Evolutionary conservation across 2,113 vertebrate species (phyloP).

Genomic region (Polypterus senegalus): DNA sequence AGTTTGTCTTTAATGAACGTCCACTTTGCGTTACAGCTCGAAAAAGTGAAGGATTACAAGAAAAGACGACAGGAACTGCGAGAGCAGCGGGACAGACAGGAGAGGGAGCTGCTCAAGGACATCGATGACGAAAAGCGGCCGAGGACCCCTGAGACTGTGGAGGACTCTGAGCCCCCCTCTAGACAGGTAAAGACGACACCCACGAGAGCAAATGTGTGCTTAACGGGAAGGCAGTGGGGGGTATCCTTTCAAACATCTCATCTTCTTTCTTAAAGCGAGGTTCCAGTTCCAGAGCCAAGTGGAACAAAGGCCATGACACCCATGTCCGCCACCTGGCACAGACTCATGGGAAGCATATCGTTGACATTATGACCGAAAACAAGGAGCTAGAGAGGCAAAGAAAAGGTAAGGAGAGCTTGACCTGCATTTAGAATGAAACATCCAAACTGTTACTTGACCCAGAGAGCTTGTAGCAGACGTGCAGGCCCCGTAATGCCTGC

Average conservation of each 20-base stretch:
- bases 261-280: constrained; percentile 10
- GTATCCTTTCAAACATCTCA: no score
- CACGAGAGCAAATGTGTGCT: no score
- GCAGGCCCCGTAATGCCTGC: no score
- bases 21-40: constrained; percentile 9
- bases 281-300: constrained; percentile 6
- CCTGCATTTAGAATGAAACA: no score
- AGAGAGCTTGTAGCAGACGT: no score
- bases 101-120: neutral
- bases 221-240: no score
- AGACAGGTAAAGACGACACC: constrained; percentile 5
- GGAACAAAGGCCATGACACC: constrained; percentile 10
- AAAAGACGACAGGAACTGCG: constrained; percentile 8
- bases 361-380: constrained; percentile 19
- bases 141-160: neutral
- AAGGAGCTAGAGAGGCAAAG: constrained; percentile 24
- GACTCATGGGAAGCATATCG: constrained; percentile 16
- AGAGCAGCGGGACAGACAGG: constrained; percentile 7
- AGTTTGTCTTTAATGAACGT: neutral
- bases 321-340: constrained; percentile 19
- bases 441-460: no score
- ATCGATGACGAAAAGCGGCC: neutral
- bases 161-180: constrained; percentile 1
- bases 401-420: constrained; percentile 16
- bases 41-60: constrained; percentile 15